phyloP scores from a whole-genome alignment of 2,113 vertebrate genomes.

The Parus major region DNA sequence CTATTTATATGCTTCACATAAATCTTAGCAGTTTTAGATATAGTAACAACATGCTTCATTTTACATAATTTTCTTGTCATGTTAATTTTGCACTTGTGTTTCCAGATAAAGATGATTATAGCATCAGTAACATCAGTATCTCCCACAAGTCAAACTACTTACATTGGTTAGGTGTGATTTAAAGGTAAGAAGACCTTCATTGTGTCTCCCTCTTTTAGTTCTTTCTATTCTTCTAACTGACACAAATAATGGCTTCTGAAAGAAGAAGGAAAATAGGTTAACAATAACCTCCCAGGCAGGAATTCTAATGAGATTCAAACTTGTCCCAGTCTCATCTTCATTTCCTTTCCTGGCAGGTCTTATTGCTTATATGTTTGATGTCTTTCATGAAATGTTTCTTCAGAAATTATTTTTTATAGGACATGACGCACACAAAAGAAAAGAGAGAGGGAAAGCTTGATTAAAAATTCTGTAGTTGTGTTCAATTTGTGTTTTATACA shows the following conservation, averaged over 20 bases:
- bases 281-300: slow-evolving; percentile 42
- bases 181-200: slow-evolving; percentile 11
- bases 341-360: slow-evolving; percentile 41
- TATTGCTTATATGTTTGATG: slow-evolving; percentile 39
- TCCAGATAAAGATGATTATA: neutral
- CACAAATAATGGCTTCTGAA: slow-evolving; percentile 39
- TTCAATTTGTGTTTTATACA: neutral
- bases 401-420: slow-evolving; percentile 24
- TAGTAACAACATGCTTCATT: neutral
- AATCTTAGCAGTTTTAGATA: neutral
- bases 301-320: slow-evolving; percentile 48
- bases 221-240: slow-evolving; percentile 2
- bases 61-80: neutral
- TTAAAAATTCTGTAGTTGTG: neutral
- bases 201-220: neutral
- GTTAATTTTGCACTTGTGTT: neutral
- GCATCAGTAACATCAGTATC: neutral
- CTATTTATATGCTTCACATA: neutral
- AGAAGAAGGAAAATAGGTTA: slow-evolving; percentile 41
- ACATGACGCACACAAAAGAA: neutral
- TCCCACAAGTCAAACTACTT: neutral
- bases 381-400: slow-evolving; percentile 21
- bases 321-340: slow-evolving; percentile 8
- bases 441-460: neutral
- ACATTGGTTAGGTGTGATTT: neutral